Conservation (phyloP, 2,888 invertebrate genomes). For the Caenorhabditis zanzibari region DNA sequence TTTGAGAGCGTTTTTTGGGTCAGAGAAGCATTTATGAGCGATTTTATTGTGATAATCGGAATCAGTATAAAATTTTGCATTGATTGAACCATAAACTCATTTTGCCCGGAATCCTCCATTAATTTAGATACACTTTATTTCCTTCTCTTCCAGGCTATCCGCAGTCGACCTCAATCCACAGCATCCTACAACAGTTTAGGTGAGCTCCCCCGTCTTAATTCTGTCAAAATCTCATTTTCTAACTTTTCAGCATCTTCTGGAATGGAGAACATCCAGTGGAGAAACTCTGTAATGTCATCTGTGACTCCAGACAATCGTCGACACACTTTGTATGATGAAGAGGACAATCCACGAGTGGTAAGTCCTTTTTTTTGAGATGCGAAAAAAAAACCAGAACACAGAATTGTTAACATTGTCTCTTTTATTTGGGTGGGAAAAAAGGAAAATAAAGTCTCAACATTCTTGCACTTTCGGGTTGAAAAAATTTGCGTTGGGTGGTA, state of each 20-base stretch:
- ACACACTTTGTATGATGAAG: conserved; percentile 76
- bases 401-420: conserved; percentile 34
- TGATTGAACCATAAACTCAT: too few relatives aligned
- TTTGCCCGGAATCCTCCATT: too few relatives aligned
- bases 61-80: too few relatives aligned
- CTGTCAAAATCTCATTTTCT: not conserved
- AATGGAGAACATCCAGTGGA: conserved; percentile 79
- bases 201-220: too few relatives aligned
- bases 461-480: not conserved
- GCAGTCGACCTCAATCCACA: conserved; percentile 72
- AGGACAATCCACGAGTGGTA: conserved; percentile 80
- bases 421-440: not conserved
- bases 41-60: too few relatives aligned
- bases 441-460: conserved; percentile 4
- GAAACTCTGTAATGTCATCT: conserved; percentile 75
- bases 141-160: conserved; percentile 68
- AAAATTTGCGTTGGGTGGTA: not conserved
- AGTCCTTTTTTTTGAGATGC: conserved; percentile 43
- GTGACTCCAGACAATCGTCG: conserved; percentile 68
- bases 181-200: conserved; percentile 71
- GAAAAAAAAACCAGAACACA: not conserved
- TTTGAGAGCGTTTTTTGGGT: too few relatives aligned
- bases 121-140: too few relatives aligned
- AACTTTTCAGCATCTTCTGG: conserved; percentile 79
- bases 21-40: too few relatives aligned